These are phyloP conservation scores for Oreochromis spilurus DNA, from an alignment of 2,113 vertebrate species.

Conservation along the genomic window DNA sequence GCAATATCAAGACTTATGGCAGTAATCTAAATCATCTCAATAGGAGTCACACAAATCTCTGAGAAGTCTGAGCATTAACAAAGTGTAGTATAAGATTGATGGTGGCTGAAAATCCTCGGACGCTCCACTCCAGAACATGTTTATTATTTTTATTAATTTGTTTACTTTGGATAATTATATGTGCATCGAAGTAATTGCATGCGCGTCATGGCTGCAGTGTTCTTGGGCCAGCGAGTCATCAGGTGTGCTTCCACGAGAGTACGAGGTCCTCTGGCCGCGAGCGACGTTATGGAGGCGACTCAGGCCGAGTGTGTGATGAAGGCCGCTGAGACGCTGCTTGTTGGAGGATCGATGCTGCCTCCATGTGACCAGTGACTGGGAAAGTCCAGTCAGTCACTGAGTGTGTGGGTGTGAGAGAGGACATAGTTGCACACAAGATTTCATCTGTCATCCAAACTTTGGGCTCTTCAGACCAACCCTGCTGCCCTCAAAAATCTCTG, in stretches of 20 bases:
- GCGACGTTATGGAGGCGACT: background rate
- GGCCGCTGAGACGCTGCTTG: background rate
- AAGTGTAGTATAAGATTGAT: background rate
- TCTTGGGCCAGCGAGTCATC: conserved; percentile 45
- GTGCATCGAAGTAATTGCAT: background rate
- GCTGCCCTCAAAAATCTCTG: background rate
- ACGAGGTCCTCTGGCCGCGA: conserved; percentile 19
- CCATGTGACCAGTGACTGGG: conserved; percentile 34
- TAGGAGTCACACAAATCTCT: background rate
- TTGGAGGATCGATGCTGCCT: conserved; percentile 47
- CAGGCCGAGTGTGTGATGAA: conserved; percentile 18
- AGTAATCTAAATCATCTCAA: background rate
- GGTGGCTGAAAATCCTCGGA: background rate
- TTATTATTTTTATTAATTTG: background rate
- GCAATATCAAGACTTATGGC: background rate
- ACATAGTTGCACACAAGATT: background rate
- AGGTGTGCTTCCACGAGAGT: conserved; percentile 26
- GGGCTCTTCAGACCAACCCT: background rate
- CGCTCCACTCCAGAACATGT: background rate
- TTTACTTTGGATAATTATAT: conserved; percentile 22
- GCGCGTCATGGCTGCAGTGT: conserved; percentile 8
- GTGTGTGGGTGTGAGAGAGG: background rate
- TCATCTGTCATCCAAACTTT: background rate
- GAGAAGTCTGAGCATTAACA: background rate
- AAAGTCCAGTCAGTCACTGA: background rate